These are phyloP conservation scores for Lycorma delicatula DNA, from an alignment of 1,140 invertebrate species.

Conservation along the genomic window DNA sequence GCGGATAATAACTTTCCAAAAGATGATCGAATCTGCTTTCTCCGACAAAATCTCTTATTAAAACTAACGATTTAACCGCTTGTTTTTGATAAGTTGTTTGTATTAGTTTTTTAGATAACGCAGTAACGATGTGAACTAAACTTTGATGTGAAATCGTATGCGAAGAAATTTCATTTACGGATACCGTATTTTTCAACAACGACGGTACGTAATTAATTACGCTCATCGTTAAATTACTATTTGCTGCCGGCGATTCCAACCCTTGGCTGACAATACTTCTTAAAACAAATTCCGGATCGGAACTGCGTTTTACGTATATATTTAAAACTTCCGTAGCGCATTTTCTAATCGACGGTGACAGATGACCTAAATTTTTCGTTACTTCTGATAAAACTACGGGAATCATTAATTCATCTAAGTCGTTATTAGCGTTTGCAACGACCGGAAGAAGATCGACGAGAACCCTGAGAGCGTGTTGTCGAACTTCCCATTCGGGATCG, in stretches of 20 bases:
- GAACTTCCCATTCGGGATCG: conserved; percentile 70
- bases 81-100: conserved; percentile 59
- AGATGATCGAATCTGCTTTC: conserved; percentile 49
- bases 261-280: conserved; percentile 54
- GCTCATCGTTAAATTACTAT: conserved; percentile 21
- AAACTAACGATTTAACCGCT: conserved; percentile 52
- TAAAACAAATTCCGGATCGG: conserved; percentile 45
- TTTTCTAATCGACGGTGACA: conserved; percentile 64
- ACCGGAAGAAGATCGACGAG: conserved; percentile 63
- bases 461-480: conserved; percentile 65
- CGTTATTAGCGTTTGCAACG: conserved; percentile 37
- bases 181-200: conserved; percentile 35
- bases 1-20: conserved; percentile 40
- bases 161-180: background rate
- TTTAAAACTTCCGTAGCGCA: conserved; percentile 59
- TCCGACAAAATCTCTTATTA: conserved; percentile 55
- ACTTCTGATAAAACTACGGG: conserved; percentile 50
- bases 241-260: conserved; percentile 38
- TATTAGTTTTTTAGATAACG: conserved; percentile 53
- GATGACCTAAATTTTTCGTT: conserved; percentile 62
- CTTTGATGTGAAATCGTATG: conserved; percentile 23
- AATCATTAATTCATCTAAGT: conserved; percentile 50
- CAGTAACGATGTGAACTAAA: conserved; percentile 39
- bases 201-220: conserved; percentile 36
- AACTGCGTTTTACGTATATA: conserved; percentile 52